Percentiles rank a stretch among this genome's conserved stretches.
Evolutionary conservation across 2,797 vertebrate genomes (phyloP).

Genomic region (Rhodeus uyekii): DNA sequence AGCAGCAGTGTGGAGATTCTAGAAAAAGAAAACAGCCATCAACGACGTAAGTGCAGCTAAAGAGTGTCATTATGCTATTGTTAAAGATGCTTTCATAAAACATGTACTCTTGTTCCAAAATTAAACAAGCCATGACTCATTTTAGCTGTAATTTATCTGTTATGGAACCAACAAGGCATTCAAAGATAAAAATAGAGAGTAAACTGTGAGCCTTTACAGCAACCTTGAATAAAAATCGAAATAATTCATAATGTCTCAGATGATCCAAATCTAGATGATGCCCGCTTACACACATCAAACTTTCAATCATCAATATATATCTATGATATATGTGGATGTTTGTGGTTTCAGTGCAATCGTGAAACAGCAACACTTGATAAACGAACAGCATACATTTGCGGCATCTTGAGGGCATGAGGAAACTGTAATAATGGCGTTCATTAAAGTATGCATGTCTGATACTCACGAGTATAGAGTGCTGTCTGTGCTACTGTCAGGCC

Average conservation of each 20-base stretch:
- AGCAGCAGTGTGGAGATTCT: constrained; percentile 89
- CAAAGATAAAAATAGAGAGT: not conserved
- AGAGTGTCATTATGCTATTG: not conserved
- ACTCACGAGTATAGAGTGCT: constrained; percentile 82
- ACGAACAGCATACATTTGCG: not conserved
- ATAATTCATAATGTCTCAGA: not conserved
- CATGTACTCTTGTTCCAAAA: not conserved
- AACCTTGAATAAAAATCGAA: not conserved
- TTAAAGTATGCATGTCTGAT: constrained; percentile 36
- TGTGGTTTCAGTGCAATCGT: not conserved
- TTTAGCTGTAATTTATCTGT: not conserved
- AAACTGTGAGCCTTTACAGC: not conserved
- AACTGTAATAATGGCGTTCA: constrained; percentile 10
- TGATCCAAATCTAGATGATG: not conserved
- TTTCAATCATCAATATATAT: not conserved
- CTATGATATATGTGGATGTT: not conserved
- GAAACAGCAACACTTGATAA: constrained; percentile 4
- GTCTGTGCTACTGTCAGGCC: constrained; percentile 85
- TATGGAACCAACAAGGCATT: not conserved
- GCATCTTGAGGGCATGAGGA: not conserved
- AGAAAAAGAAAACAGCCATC: constrained; percentile 14
- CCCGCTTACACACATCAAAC: not conserved
- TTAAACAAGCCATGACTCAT: not conserved
- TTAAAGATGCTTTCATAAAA: constrained; percentile 9
- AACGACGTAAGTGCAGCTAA: not conserved